A percentile compares a stretch with the other conserved stretches of the same genome.
These are phyloP conservation scores for Deladenus siricidicola DNA, from an alignment of 2,888 invertebrate species.

Conservation along the genomic window DNA sequence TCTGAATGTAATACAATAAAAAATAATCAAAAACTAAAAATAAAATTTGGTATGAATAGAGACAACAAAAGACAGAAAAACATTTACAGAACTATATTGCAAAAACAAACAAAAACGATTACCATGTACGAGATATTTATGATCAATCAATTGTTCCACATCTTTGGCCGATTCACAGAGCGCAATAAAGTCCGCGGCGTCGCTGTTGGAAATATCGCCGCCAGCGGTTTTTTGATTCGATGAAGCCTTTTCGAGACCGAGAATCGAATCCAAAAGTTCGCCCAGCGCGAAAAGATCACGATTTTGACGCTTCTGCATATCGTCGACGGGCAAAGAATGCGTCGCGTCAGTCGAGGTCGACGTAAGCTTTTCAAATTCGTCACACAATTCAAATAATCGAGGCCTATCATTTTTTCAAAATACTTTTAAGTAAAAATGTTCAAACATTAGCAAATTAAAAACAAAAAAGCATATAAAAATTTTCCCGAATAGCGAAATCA, in stretches of 20 bases:
- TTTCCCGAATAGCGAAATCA: no score
- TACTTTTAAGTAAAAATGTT: no score
- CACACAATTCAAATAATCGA: background rate
- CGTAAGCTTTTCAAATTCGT: slow-evolving; percentile 1
- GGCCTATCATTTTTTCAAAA: no score
- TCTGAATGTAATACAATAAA: no score
- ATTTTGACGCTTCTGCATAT: background rate
- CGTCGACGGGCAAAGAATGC: background rate
- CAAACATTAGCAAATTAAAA: no score
- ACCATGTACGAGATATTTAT: slow-evolving; percentile 12
- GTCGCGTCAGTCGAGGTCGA: background rate
- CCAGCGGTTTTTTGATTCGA: background rate
- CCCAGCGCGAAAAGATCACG: slow-evolving; percentile 33
- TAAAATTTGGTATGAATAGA: no score
- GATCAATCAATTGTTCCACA: slow-evolving; percentile 11
- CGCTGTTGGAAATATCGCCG: background rate
- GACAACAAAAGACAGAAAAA: no score
- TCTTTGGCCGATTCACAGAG: slow-evolving; percentile 10
- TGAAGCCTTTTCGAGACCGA: background rate
- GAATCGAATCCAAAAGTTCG: slow-evolving; percentile 25
- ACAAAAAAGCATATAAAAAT: background rate
- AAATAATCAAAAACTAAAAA: no score
- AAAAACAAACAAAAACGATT: no score
- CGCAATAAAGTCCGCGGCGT: slow-evolving; percentile 3
- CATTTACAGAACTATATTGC: no score